Base-by-base conservation (phyloP, 2,797 vertebrate species). In the Pipistrellus pygmaeus region DNA sequence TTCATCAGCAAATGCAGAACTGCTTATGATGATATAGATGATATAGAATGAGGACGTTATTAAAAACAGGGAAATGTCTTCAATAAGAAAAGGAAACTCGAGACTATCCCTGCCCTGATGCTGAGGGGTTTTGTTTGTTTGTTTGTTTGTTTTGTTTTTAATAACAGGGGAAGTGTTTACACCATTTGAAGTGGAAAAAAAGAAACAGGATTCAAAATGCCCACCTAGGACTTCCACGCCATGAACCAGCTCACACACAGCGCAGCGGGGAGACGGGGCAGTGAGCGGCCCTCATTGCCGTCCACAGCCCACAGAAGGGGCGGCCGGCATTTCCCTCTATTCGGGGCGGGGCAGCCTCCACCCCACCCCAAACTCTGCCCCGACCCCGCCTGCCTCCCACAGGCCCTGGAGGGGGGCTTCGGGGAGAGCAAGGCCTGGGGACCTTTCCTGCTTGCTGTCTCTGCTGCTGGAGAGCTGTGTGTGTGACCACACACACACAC, bases 51-150 rank as follows among this genome's bases (percentile, higher is more conserved):
- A 48, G 46, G 15, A 38, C 44, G 2, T 75, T 21, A 60, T 18
- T 21, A 84, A 85, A 78, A 90, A 48, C 27, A 75, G 46, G 38
- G 25, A 78, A 85, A 80, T 17, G 8, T 55, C 72, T 89, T 86
- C 69, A 77, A 76, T 66, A 60, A 81, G 89, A 94, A 94, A 80
- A 89, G 30, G 35, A 68, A 88, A 57, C 23, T 62, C 14, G 57
- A 55, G 41, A 89, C 72, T 8, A 13, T 53, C 51, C 53, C 51
- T 57, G 38, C 1, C 77, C 17, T 85, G 51, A 76, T 13, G 48
- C 38, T 60, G 13, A 85, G 53, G 18, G 2, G 46, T 46, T 44
- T 44, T 44, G 9, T 8, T 9, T 46, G 46, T 48, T 2, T 48
- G 6, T 38, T 89, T 92, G 38, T 38, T 38, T 41, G 38, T 41